Percentiles rank a stretch among this genome's conserved stretches.
Evolutionary conservation across 2,797 vertebrate genomes (phyloP).

Genomic region (Falco rusticolus): DNA sequence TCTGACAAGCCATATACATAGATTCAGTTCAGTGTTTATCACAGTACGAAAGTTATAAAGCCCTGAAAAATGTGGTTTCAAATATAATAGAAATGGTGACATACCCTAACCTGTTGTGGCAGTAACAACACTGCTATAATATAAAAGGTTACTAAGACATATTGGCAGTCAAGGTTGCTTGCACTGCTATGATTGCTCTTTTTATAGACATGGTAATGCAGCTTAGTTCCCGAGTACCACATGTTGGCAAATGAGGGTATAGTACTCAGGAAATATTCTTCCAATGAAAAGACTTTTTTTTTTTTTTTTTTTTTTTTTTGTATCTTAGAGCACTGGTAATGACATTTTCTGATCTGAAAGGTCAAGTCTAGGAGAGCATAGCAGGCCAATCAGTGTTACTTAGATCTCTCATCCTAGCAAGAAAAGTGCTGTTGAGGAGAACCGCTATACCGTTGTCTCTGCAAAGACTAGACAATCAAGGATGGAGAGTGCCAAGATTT

Average conservation of each 20-base stretch:
- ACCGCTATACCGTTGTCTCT: background rate
- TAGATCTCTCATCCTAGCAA: background rate
- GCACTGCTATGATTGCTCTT: slow-evolving; percentile 29
- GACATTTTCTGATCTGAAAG: background rate
- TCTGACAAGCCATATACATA: slow-evolving; percentile 41
- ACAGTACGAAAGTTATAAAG: slow-evolving; percentile 30
- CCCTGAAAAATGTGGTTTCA: slow-evolving; percentile 39
- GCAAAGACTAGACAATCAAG: background rate
- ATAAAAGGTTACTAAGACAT: slow-evolving; percentile 25
- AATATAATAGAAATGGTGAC: slow-evolving; percentile 34
- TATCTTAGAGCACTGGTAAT: background rate
- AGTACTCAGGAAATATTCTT: background rate
- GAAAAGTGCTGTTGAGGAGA: background rate
- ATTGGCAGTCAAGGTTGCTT: slow-evolving; percentile 32
- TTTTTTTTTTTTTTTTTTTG: background rate
- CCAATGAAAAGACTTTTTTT: background rate
- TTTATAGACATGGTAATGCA: slow-evolving; percentile 5
- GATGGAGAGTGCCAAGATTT: background rate
- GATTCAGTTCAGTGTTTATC: slow-evolving; percentile 47
- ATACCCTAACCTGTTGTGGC: slow-evolving; percentile 47
- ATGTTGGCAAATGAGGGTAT: background rate
- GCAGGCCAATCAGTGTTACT: background rate
- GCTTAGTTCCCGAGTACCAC: background rate
- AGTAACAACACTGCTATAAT: slow-evolving; percentile 15
- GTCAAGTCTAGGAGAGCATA: background rate